Percentiles rank a stretch among this genome's conserved stretches.
These are phyloP conservation scores for Cephus sareptanus DNA, from an alignment of 2,888 invertebrate genomes.

Conservation along the genomic window DNA sequence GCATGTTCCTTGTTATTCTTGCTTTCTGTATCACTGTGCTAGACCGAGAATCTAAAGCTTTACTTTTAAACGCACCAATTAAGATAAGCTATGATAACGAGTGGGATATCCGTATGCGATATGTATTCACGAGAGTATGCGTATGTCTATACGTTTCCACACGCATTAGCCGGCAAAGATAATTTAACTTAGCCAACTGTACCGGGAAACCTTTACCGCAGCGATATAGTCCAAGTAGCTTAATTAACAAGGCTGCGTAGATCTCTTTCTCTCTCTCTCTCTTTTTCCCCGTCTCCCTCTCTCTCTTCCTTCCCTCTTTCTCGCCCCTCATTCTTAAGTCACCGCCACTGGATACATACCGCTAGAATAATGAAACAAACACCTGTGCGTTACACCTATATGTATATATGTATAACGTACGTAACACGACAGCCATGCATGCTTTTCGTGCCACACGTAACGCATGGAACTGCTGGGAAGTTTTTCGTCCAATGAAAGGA, in stretches of 20 bases:
- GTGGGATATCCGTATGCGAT: constrained; percentile 41
- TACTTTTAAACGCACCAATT: constrained; percentile 36
- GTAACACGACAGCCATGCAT: not conserved
- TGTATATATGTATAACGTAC: not conserved
- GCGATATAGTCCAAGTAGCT: not conserved
- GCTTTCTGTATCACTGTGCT: too few species aligned
- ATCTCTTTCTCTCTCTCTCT: too few species aligned
- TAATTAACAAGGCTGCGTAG: too few species aligned
- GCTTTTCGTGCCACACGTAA: not conserved
- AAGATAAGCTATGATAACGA: constrained; percentile 39
- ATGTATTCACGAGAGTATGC: not conserved
- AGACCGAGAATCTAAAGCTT: constrained; percentile 11
- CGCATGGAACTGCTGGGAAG: not conserved
- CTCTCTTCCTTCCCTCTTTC: too few species aligned
- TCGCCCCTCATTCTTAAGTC: not conserved
- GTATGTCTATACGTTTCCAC: not conserved
- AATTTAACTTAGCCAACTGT: constrained; percentile 15
- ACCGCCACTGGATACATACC: not conserved
- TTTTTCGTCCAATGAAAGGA: not conserved
- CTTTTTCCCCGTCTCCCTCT: too few species aligned
- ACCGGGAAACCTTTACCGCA: not conserved
- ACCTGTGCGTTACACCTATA: not conserved
- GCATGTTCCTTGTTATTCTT: too few species aligned
- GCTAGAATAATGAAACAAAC: not conserved
- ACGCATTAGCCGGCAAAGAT: constrained; percentile 16